Percentiles rank a stretch among this genome's conserved stretches.
Evolutionary conservation across 2,113 vertebrate genomes (phyloP).

Genomic region (Vidua chalybeata): DNA sequence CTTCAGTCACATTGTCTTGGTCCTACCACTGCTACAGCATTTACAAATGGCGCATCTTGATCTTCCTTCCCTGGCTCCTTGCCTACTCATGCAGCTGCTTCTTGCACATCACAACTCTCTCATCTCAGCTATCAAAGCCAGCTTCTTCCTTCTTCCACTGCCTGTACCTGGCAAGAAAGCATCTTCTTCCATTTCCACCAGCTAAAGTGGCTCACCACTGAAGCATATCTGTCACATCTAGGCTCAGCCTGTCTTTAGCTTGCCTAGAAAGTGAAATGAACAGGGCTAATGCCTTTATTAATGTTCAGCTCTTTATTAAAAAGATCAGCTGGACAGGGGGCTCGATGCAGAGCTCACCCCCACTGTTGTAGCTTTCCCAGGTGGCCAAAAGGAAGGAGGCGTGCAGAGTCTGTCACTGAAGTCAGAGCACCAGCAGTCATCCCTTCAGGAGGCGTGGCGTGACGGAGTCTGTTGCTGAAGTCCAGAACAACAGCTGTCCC

Average conservation of each 20-base stretch:
- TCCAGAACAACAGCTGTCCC: too few species aligned
- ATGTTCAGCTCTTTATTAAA: too few species aligned
- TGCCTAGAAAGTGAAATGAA: not conserved
- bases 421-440: too few species aligned
- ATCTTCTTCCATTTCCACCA: not conserved
- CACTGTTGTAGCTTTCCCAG: too few species aligned
- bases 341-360: too few species aligned
- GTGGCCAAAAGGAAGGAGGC: too few species aligned
- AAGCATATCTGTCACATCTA: not conserved
- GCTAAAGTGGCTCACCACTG: not conserved
- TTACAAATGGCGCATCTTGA: not conserved
- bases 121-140: rapidly evolving
- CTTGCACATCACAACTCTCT: not conserved
- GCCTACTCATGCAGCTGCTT: not conserved
- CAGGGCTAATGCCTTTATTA: too few species aligned
- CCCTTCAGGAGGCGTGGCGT: too few species aligned
- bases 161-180: not conserved
- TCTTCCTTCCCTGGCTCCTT: not conserved
- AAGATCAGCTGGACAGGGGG: too few species aligned
- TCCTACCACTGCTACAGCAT: not conserved
- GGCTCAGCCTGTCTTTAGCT: not conserved
- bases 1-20: not conserved
- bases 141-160: not conserved
- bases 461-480: too few species aligned
- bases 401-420: too few species aligned